Conservation (phyloP, 2,888 invertebrate species). For the Nematopogon swammerdamellus region DNA sequence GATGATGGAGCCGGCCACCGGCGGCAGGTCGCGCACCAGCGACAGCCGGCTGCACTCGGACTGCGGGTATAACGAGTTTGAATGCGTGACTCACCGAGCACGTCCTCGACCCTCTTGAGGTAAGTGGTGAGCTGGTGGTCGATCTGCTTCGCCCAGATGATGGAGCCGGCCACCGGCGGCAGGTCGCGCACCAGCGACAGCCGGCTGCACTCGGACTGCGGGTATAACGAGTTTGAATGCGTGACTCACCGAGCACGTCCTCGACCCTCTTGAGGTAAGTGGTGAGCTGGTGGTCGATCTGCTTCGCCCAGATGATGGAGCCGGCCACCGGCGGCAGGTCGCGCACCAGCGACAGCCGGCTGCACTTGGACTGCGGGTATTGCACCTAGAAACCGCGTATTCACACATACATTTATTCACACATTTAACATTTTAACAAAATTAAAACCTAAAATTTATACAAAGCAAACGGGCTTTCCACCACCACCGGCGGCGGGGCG, state of each 20-base stretch:
- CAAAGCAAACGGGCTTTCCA: too few species aligned
- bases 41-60: slow-evolving; percentile 93
- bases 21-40: slow-evolving; percentile 90
- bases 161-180: slow-evolving; percentile 96
- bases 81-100: slow-evolving; percentile 68
- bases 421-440: too few species aligned
- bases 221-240: slow-evolving; percentile 72
- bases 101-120: slow-evolving; percentile 95
- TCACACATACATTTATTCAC: too few species aligned
- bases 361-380: slow-evolving; percentile 93
- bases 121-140: slow-evolving; percentile 96
- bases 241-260: slow-evolving; percentile 88
- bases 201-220: slow-evolving; percentile 89
- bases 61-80: slow-evolving; percentile 83
- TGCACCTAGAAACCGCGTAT: slow-evolving; percentile 70
- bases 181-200: slow-evolving; percentile 91
- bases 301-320: slow-evolving; percentile 98
- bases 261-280: slow-evolving; percentile 96
- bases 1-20: slow-evolving; percentile 96
- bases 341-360: slow-evolving; percentile 83
- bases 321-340: slow-evolving; percentile 97
- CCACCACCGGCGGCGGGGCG: too few species aligned
- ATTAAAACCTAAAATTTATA: too few species aligned
- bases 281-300: slow-evolving; percentile 96
- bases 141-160: slow-evolving; percentile 99